These are phyloP conservation scores for Chelon labrosus DNA, from an alignment of 2,797 vertebrate species.

Conservation along the genomic window DNA sequence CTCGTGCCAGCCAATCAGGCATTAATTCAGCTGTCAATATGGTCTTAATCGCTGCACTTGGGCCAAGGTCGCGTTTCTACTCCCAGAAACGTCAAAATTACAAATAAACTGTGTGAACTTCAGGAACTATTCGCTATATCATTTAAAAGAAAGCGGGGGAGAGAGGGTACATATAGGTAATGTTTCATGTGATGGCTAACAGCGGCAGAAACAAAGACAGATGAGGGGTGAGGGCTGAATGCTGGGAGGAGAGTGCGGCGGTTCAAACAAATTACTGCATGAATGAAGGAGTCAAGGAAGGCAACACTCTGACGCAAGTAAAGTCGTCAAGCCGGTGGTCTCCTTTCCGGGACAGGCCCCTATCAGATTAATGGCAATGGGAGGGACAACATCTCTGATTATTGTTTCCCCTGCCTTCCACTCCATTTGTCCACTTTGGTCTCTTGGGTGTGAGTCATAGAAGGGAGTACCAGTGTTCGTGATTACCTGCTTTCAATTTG, in stretches of 20 bases:
- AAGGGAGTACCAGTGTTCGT: slow-evolving; percentile 60
- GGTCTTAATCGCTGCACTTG: slow-evolving; percentile 72
- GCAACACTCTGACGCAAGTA: slow-evolving; percentile 24
- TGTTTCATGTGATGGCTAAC: slow-evolving; percentile 28
- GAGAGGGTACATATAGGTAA: neutral
- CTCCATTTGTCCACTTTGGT: slow-evolving; percentile 64
- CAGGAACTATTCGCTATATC: slow-evolving; percentile 12
- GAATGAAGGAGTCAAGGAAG: slow-evolving; percentile 29
- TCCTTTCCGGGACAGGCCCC: slow-evolving; percentile 21
- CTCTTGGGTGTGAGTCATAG: slow-evolving; percentile 49
- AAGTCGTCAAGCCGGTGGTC: slow-evolving; percentile 35
- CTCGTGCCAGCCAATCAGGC: slow-evolving; percentile 67
- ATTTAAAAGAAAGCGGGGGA: neutral
- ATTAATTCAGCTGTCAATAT: slow-evolving; percentile 79
- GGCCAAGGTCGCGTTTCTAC: slow-evolving; percentile 55
- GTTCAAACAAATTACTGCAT: slow-evolving; percentile 28
- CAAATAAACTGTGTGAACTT: slow-evolving; percentile 37
- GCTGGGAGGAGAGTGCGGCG: neutral
- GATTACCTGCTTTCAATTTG: slow-evolving; percentile 72
- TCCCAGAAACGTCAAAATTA: slow-evolving; percentile 46
- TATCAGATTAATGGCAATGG: slow-evolving; percentile 64
- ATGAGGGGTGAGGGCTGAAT: neutral
- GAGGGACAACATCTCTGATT: slow-evolving; percentile 55
- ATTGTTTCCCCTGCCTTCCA: slow-evolving; percentile 56
- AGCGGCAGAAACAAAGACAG: neutral